These are phyloP conservation scores for Drepana falcataria DNA, from an alignment of 2,888 invertebrate species.

Conservation along the genomic window DNA sequence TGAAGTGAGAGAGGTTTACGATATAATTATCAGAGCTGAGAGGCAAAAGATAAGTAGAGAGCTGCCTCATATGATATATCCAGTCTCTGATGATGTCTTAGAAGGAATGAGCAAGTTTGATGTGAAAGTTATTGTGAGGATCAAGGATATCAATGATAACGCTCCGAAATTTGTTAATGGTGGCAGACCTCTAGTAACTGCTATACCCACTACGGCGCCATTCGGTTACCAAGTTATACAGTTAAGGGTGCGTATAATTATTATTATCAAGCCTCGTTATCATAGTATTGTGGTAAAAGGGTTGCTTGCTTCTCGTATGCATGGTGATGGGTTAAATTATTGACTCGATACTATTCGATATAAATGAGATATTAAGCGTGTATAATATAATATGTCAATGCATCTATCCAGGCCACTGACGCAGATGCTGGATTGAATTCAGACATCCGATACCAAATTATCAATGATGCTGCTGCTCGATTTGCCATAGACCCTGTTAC, in stretches of 20 bases:
- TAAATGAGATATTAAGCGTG: background rate
- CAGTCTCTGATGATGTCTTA: conserved; percentile 84
- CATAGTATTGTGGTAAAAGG: no score
- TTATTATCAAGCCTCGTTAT: background rate
- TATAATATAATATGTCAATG: background rate
- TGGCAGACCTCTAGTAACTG: conserved; percentile 89
- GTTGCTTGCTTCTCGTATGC: no score
- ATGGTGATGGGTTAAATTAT: no score
- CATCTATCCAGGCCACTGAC: conserved; percentile 81
- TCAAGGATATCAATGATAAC: conserved; percentile 91
- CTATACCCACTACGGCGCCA: conserved; percentile 87
- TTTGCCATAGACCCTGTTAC: conserved; percentile 88
- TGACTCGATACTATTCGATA: no score
- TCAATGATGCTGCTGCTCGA: conserved; percentile 85
- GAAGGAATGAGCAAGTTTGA: conserved; percentile 86
- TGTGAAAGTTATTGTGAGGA: conserved; percentile 86
- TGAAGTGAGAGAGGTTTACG: conserved; percentile 83
- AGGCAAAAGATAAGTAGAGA: conserved; percentile 81
- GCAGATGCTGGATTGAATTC: conserved; percentile 86
- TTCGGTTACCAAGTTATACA: conserved; percentile 90
- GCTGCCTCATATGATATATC: conserved; percentile 86
- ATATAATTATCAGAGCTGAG: conserved; percentile 72
- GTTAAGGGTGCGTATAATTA: conserved; percentile 77
- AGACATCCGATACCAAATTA: conserved; percentile 88
- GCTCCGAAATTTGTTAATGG: conserved; percentile 86